Base-by-base conservation (phyloP, 2,113 vertebrate genomes). In the Plectropomus leopardus region DNA sequence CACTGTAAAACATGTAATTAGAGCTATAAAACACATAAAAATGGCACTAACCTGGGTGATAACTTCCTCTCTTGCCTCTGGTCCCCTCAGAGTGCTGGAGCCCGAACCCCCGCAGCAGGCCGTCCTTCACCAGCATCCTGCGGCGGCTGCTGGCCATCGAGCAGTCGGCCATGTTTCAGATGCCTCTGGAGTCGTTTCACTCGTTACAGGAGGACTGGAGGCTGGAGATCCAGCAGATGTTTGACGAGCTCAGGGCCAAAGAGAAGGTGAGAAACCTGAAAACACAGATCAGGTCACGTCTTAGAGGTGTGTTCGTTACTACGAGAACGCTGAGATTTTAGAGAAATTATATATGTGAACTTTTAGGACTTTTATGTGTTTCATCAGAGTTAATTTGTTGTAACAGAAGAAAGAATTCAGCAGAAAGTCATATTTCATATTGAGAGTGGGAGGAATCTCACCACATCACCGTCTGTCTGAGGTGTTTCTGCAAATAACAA, bases 151-250 rank as follows among this genome's bases (percentile, higher is more conserved):
- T 93, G 87, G 92, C 93, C 87, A 97, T 97, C 6, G 97, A 98
- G 86, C 96, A 96, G 90, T 98, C 96, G 0, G 93, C 96, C 90
- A 96, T 97, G 93, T 97, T 97, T 87, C 96, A 97, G 92, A 97
- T 98, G 97, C 97, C 97, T 0, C 92, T 97, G 78, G 97, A 97
- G 86, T 97, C 96, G 16, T 98, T 97, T 88, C 97, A 97, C 91
- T 97, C 96, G 0, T 87, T 98, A 65, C 97, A 98, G 78, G 96
- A 97, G 65, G 97, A 97, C 95, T 98, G 97, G 97, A 96, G 95
- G 82, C 79, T 96, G 82, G 97, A 98, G 93, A 97, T 97, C 73
- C 96, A 97, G 87, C 95, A 96, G 93, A 97, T 98, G 97, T 98
- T 98, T 6, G 94, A 97, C 1, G 96, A 98, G 86, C 94, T 97